phyloP scores from a whole-genome alignment of 1,140 invertebrate genomes.

The Drosophila arizonae region DNA sequence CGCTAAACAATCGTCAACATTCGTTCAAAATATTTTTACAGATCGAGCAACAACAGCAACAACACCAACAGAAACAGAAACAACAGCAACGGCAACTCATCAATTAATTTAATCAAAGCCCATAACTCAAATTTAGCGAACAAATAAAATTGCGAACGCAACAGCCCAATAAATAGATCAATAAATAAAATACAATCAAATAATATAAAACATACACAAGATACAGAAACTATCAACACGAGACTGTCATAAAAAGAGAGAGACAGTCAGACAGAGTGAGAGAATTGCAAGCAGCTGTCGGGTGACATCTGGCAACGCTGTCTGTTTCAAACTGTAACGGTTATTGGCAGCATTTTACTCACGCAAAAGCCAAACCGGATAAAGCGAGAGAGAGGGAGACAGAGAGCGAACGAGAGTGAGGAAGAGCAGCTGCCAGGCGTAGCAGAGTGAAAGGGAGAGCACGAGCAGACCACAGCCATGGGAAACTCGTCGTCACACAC shows the following conservation, averaged over 20 bases:
- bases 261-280: background rate
- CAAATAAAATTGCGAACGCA: conserved; percentile 71
- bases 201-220: conserved; percentile 21
- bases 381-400: background rate
- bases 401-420: conserved; percentile 12
- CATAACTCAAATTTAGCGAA: conserved; percentile 79
- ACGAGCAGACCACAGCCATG: conserved; percentile 52
- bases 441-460: conserved; percentile 2
- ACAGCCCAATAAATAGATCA: conserved; percentile 71
- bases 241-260: conserved; percentile 2
- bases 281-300: background rate
- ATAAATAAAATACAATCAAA: conserved; percentile 52
- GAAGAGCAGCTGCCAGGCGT: background rate
- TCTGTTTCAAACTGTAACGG: conserved; percentile 59
- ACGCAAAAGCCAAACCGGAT: conserved; percentile 46
- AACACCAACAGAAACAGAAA: background rate
- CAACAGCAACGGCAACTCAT: conserved; percentile 31
- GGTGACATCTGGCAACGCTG: conserved; percentile 67
- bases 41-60: conserved; percentile 8
- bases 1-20: background rate
- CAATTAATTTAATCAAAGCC: conserved; percentile 74
- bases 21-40: background rate
- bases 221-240: conserved; percentile 10
- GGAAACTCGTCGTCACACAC: conserved; percentile 83
- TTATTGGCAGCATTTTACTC: conserved; percentile 68